Percentiles rank a stretch among this genome's conserved stretches.
These are phyloP conservation scores for Dinoponera quadriceps DNA, from an alignment of 1,140 invertebrate species.

Conservation along the genomic window DNA sequence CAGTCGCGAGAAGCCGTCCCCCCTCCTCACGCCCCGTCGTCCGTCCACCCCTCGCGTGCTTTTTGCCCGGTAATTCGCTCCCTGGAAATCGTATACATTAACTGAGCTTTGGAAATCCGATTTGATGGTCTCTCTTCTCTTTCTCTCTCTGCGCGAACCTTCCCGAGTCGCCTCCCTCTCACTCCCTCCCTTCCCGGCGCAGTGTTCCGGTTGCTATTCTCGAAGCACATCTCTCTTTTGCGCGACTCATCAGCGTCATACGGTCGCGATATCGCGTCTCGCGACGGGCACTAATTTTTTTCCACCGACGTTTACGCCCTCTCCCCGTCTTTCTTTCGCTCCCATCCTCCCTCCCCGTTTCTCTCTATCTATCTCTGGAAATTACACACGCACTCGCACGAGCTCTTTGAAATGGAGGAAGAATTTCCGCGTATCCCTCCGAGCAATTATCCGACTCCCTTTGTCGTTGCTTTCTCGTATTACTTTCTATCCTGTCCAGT, in stretches of 20 bases:
- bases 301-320: constrained; percentile 43
- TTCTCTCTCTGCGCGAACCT: not conserved
- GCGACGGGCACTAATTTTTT: constrained; percentile 59
- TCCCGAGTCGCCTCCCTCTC: not conserved
- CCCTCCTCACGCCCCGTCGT: constrained; percentile 26
- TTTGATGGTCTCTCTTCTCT: constrained; percentile 62
- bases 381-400: constrained; percentile 9
- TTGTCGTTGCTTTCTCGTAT: constrained; percentile 57
- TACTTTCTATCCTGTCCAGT: constrained; percentile 35
- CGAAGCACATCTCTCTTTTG: constrained; percentile 26
- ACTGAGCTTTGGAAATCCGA: constrained; percentile 75
- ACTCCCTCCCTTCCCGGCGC: constrained; percentile 11
- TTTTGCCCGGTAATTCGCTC: constrained; percentile 65
- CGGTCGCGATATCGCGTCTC: constrained; percentile 18
- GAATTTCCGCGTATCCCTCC: constrained; percentile 23
- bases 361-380: not conserved
- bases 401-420: not conserved
- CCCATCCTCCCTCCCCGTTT: no score
- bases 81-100: constrained; percentile 71
- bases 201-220: not conserved
- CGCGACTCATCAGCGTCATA: constrained; percentile 40
- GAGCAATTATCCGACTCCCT: constrained; percentile 60
- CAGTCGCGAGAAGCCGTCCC: constrained; percentile 40
- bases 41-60: constrained; percentile 11
- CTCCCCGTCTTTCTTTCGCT: no score